Conservation (phyloP, 2,888 invertebrate genomes). For the Linyphia triangularis region DNA sequence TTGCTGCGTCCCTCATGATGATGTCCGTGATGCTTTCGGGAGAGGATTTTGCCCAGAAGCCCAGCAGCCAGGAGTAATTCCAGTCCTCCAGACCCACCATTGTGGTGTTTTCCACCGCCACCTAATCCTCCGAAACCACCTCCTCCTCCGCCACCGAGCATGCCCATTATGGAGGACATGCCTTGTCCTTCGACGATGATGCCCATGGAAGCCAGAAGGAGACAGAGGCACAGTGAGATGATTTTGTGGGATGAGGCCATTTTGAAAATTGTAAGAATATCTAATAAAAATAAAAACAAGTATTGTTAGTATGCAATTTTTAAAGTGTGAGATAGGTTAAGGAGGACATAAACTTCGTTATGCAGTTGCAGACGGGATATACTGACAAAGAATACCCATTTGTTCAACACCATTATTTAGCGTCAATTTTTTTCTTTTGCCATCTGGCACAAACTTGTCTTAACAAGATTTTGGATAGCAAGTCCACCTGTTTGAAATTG, state of each 20-base stretch:
- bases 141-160: not conserved
- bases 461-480: too few relatives aligned
- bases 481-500: too few relatives aligned
- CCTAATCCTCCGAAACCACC: not conserved
- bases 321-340: too few relatives aligned
- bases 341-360: too few relatives aligned
- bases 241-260: constrained; percentile 49
- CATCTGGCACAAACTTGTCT: too few relatives aligned
- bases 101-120: not conserved
- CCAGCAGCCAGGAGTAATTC: constrained; percentile 5
- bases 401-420: too few relatives aligned
- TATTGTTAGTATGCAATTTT: too few relatives aligned
- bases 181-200: not conserved
- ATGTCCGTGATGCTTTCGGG: not conserved
- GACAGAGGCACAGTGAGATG: constrained; percentile 15
- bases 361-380: too few relatives aligned
- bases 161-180: not conserved
- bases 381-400: too few relatives aligned
- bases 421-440: too few relatives aligned
- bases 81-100: not conserved
- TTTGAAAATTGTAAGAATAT: not conserved
- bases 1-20: not conserved
- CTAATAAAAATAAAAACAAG: too few relatives aligned
- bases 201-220: not conserved
- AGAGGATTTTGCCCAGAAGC: constrained; percentile 4